Percentiles rank a stretch among this genome's conserved stretches.
phyloP scores from a whole-genome alignment of 2,113 vertebrate genomes.

The Cebus imitator region DNA sequence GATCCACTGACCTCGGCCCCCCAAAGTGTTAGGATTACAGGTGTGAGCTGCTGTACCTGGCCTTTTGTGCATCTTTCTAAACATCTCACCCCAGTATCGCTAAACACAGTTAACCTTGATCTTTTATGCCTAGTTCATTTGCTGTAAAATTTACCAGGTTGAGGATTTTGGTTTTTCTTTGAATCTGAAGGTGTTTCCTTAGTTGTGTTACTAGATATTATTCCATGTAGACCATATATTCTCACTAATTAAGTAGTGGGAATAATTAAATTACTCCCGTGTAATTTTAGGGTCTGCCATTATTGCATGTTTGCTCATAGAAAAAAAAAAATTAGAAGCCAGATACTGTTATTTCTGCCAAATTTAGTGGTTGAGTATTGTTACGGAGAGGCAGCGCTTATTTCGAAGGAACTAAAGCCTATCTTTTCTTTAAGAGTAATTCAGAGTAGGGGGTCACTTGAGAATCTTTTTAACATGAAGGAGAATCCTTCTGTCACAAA shows the following conservation, averaged over 20 bases:
- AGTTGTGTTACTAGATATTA: not conserved
- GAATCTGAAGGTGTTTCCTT: not conserved
- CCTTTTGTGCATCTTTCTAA: not conserved
- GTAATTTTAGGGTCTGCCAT: not conserved
- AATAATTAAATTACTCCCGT: not conserved
- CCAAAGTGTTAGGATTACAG: too few relatives aligned
- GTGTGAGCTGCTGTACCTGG: too few relatives aligned
- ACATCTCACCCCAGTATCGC: not conserved
- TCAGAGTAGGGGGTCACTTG: not conserved
- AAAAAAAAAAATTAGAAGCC: not conserved
- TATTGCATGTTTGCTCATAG: not conserved
- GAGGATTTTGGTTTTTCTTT: conserved; percentile 25
- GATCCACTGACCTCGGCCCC: too few relatives aligned
- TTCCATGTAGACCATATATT: not conserved
- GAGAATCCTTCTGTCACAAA: not conserved
- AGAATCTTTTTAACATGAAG: not conserved
- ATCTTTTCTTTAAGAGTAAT: not conserved
- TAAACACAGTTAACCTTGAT: not conserved
- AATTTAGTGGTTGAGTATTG: not conserved
- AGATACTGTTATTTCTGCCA: not conserved
- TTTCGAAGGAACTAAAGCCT: not conserved
- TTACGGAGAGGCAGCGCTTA: not conserved
- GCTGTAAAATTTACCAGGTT: not conserved
- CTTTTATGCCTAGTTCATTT: not conserved
- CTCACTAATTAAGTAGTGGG: too few relatives aligned